A percentile compares a stretch with the other conserved stretches of the same genome.
Conservation (phyloP, 2,888 invertebrate genomes). For the Brachypalpus laphriformis region DNA sequence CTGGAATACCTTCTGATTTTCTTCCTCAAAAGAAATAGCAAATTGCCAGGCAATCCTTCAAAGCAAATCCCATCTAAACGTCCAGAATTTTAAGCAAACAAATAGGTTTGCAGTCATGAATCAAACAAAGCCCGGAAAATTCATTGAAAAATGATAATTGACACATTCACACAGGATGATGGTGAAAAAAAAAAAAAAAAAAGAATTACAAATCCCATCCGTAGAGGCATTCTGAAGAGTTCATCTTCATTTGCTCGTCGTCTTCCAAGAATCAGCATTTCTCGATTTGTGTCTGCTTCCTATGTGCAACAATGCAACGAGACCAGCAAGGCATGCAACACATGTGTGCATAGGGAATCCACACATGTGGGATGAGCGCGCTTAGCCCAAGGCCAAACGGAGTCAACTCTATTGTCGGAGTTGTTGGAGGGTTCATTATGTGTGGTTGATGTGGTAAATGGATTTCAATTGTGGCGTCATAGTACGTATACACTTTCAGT, state of each 20-base stretch:
- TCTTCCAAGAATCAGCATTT: slow-evolving; percentile 58
- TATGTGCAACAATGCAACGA: slow-evolving; percentile 60
- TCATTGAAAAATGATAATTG: slow-evolving; percentile 66
- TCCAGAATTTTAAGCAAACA: not conserved
- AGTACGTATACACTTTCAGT: slow-evolving; percentile 7
- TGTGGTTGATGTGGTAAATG: slow-evolving; percentile 70
- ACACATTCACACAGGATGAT: slow-evolving; percentile 13
- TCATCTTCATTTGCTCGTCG: slow-evolving; percentile 60
- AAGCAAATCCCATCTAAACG: not conserved
- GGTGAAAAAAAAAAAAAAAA: not conserved
- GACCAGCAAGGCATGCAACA: not conserved
- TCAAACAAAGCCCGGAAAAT: slow-evolving; percentile 40
- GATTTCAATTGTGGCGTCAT: slow-evolving; percentile 71
- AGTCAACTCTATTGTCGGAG: slow-evolving; percentile 69
- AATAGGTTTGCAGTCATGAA: slow-evolving; percentile 3
- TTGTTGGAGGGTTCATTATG: slow-evolving; percentile 49
- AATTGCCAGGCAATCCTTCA: slow-evolving; percentile 20
- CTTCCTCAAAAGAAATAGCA: not conserved
- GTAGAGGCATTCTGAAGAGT: slow-evolving; percentile 53
- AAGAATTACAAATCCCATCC: not conserved
- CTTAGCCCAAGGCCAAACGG: slow-evolving; percentile 70
- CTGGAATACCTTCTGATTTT: not conserved
- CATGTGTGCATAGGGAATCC: slow-evolving; percentile 4
- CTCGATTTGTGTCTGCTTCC: slow-evolving; percentile 67
- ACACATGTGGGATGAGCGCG: slow-evolving; percentile 48